Base-by-base conservation (phyloP, 2,113 vertebrate species). In the Grammatotria lemairii region DNA sequence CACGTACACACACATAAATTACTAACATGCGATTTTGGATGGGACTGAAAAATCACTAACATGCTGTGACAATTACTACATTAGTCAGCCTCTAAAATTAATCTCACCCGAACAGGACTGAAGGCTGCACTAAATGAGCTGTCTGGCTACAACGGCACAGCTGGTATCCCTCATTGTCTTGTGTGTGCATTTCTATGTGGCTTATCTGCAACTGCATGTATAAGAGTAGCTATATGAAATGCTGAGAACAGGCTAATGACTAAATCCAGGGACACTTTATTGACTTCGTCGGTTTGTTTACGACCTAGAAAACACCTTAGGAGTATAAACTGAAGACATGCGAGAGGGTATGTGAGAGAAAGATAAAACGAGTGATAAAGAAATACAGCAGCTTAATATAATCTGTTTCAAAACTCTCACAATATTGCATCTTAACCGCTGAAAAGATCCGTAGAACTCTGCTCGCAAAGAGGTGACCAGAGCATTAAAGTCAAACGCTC, bases 41-140 rank as follows among this genome's bases (percentile, higher is more conserved):
- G 45, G 13, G 81, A 58, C 83, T 87, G 81, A 89, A 89, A 91
- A 91, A 91, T 16, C 79, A 85, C 65, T 81, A 84, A 92, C 90
- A 85, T 65, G 86, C 89, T 92, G 89, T 92, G 93, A 93, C 83
- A 94, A 93, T 93, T 89, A 89, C 87, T 11, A 65, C 85, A 88
- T 91, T 90, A 92, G 87, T 92, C 90, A 91, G 89, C 78, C 86
- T 86, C 91, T 90, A 91, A 92, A 93, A 94, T 91, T 86, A 94
- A 89, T 87, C 90, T 86, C 68, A 70, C 49, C 81, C 70, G 9
- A 90, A 90, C 55, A 81, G 85, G 79, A 88, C 86, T 91, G 70
- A 88, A 79, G 86, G 89, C 85, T 81, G 85, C 57, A 90, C 85
- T 86, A 87, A 91, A 94, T 89, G 85, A 90, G 91, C 89, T 83